Conservation (phyloP, 2,797 vertebrate genomes). For the Pangasius krempfi region DNA sequence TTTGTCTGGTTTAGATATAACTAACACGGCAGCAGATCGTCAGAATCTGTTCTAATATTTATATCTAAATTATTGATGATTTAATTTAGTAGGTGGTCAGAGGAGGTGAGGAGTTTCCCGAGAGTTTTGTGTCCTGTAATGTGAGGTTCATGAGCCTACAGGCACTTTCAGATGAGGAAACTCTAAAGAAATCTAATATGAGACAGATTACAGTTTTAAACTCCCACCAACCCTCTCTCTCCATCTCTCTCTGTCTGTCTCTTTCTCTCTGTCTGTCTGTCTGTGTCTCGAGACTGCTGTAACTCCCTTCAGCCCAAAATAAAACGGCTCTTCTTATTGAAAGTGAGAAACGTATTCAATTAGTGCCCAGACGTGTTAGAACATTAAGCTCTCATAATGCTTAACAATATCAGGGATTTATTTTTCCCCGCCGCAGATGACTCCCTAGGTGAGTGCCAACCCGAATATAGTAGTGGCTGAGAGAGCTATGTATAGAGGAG, state of each 20-base stretch:
- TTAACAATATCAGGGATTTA: slow-evolving; percentile 70
- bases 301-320: slow-evolving; percentile 52
- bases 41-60: not conserved
- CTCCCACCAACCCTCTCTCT: not conserved
- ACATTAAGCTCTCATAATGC: slow-evolving; percentile 73
- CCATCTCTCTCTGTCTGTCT: not conserved
- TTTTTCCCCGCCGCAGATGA: slow-evolving; percentile 66
- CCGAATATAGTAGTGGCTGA: slow-evolving; percentile 61
- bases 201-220: not conserved
- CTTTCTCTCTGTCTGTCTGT: not conserved
- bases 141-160: not conserved
- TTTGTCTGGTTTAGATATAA: not conserved
- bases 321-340: slow-evolving; percentile 59
- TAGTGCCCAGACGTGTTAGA: slow-evolving; percentile 71
- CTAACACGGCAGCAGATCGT: not conserved
- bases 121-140: not conserved
- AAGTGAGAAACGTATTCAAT: slow-evolving; percentile 68
- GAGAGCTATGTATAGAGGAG: slow-evolving; percentile 8
- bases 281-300: slow-evolving; percentile 29
- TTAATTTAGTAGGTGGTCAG: not conserved
- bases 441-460: slow-evolving; percentile 64
- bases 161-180: slow-evolving; percentile 11
- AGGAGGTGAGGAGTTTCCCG: not conserved
- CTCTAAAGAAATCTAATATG: slow-evolving; percentile 31
- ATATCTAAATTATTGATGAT: not conserved